These are phyloP conservation scores for Chloroceryle amazona DNA, from an alignment of 2,797 vertebrate species.

Conservation along the genomic window DNA sequence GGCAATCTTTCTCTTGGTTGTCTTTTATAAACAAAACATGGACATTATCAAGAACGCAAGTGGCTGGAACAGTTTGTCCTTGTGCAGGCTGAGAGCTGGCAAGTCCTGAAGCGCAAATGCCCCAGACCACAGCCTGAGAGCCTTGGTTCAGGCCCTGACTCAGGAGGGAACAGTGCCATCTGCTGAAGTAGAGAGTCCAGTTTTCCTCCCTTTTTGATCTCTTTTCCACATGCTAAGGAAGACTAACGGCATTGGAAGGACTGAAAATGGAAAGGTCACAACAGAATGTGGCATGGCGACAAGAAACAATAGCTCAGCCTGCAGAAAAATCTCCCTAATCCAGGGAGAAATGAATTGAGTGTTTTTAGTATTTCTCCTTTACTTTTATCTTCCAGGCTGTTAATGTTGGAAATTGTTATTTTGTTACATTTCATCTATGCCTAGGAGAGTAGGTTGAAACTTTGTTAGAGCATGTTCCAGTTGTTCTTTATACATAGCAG, in stretches of 20 bases:
- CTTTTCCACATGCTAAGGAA: neutral
- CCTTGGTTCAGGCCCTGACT: neutral
- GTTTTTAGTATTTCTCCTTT: neutral
- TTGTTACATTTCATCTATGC: neutral
- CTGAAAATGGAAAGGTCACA: neutral
- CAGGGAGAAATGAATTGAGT: neutral
- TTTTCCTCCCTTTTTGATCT: neutral
- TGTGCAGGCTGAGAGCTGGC: neutral
- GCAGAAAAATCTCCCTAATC: neutral
- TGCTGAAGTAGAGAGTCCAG: neutral
- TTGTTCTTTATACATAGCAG: neutral
- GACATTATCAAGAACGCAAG: neutral
- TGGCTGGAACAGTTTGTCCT: neutral
- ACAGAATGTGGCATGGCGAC: neutral
- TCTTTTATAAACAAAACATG: neutral
- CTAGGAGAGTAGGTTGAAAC: neutral
- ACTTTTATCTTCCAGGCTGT: neutral
- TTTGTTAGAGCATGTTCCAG: neutral
- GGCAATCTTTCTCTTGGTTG: neutral
- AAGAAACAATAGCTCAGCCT: neutral
- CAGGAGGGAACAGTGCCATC: neutral
- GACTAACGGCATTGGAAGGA: neutral
- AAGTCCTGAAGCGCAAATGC: neutral
- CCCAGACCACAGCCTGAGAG: neutral
- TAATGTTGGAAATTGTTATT: neutral